Conservation (phyloP, 2,888 invertebrate species). For the Formica aserva region DNA sequence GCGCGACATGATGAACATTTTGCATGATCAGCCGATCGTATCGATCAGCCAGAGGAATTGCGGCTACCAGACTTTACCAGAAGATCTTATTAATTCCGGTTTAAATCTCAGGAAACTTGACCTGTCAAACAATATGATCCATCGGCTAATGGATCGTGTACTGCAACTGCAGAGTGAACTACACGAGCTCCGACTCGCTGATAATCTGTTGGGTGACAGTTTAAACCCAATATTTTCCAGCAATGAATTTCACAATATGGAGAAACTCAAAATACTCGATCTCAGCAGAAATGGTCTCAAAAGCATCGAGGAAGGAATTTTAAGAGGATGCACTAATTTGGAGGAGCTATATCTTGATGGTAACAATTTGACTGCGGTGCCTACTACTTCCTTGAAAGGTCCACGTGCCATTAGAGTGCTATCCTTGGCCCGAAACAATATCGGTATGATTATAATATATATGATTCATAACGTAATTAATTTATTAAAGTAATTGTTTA, state of each 20-base stretch:
- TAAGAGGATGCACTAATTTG: constrained; percentile 93
- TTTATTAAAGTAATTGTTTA: not conserved
- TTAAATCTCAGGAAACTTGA: constrained; percentile 92
- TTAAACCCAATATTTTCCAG: constrained; percentile 96
- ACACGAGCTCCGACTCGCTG: constrained; percentile 90
- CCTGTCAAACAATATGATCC: constrained; percentile 93
- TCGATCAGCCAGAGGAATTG: constrained; percentile 93
- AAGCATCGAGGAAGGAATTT: constrained; percentile 94
- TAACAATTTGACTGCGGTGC: constrained; percentile 92
- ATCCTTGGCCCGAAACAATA: constrained; percentile 92
- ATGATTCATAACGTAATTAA: not conserved
- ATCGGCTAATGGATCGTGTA: constrained; percentile 92
- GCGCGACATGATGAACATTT: constrained; percentile 91
- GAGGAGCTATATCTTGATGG: constrained; percentile 93
- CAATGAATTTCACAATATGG: constrained; percentile 92
- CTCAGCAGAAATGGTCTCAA: constrained; percentile 93
- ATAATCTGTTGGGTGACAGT: constrained; percentile 95
- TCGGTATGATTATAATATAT: constrained; percentile 88
- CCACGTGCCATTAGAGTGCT: constrained; percentile 91
- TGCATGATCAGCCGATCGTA: constrained; percentile 93
- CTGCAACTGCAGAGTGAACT: constrained; percentile 90
- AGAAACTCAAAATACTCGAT: constrained; percentile 91
- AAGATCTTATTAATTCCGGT: constrained; percentile 84
- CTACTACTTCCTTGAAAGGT: constrained; percentile 93
- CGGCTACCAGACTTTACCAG: constrained; percentile 93